Evolutionary conservation across 2,888 invertebrate genomes (phyloP), one percentile per base, ranked within the genome.

Genomic region (Gnatocerus cornutus): DNA sequence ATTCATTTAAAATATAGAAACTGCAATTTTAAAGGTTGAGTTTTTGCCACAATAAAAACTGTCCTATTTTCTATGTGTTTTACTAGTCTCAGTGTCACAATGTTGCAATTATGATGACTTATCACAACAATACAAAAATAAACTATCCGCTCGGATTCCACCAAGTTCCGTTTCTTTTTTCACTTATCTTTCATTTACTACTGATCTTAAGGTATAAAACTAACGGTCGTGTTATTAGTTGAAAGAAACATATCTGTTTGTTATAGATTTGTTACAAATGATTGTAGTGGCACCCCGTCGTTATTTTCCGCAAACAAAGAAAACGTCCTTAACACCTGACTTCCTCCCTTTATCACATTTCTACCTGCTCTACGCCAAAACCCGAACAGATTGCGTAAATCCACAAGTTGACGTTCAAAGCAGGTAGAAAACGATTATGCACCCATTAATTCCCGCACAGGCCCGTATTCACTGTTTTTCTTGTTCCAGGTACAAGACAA

Each of bases 401-500:
- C 67, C 63, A 39, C 52, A 68, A 10, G 62, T 65, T 55, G 67
- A 45, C 56, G 68, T 65, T 65, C 69, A 64, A 48, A 43, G 21
- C 74, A 74, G 74, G 73, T 73, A 73, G 73, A 71, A 66, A 50
- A 16, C 53, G 29, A 41, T 39, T 58, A 39, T 30, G 27, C 27
- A 16, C 33, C 12, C 41, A 64, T 55, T 53, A 53, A 64, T 29
- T 50, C 50, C 30, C 12, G 5, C 46, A 46, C 59, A 53, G 64
- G 55, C 12, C 64, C 64, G 64, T 55, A 64, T 33, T 33, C 7
- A 6, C 2, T 33, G 3, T 13, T 53, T 29, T 37, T 55, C 9
- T 33, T 39, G 46, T 83, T 82, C 1, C 79, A 90, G 90, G 88
- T 89, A 29, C 89, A 90, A 80, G 89, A 90, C 79, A 86, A 87